Base-by-base conservation (phyloP, 2,113 vertebrate species). In the Tenebrosternarchus preto region DNA sequence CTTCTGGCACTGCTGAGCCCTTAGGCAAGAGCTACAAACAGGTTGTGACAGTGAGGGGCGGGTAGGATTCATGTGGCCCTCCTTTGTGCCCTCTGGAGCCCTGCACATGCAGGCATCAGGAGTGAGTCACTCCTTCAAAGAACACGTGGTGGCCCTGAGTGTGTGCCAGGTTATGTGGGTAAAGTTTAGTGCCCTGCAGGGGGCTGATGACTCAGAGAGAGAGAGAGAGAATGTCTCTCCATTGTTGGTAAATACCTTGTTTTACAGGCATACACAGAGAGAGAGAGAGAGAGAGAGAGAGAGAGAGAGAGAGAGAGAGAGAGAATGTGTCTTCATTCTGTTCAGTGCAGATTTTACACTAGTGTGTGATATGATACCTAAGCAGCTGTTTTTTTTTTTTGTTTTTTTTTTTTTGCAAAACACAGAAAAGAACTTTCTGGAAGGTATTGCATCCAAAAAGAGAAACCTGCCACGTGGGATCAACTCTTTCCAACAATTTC, bases 1-100 rank as follows among this genome's bases (percentile, higher is more conserved):
- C 57, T 78, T 81, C 82, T 73, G 29, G 76, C 81, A 2, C 84
- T 81, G 88, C 87, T 86, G 88, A 92, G 85, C 88, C 84, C 83
- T n/a, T 89, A 77, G 75, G 55, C 68, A 78, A 39, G 81, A 75
- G 73, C 78, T 39, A 27, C 78, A 83, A 89, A 88, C 75, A 43
- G 88, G 87, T 88, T 90, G 84, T 89, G 91, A 92, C 90, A 90
- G 85, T 85, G 71, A 77, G 66, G 82, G 68, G 77, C 80, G 69
- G 59, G 83, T 60, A 82, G 72, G 86, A 66, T 85, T 82, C 89
- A 87, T 89, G 88, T 87, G 86, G 81, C 85, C 86, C 85, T 83
- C 83, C 85, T 84, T 77, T n/a, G 56, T 19, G 46, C 84, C 73
- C 72, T 84, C 87, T 33, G 73, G 53, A 57, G 82, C 56, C 20